A percentile compares a stretch with the other conserved stretches of the same genome.
These are phyloP conservation scores for Atta texana DNA, from an alignment of 1,140 invertebrate genomes.

Conservation along the genomic window DNA sequence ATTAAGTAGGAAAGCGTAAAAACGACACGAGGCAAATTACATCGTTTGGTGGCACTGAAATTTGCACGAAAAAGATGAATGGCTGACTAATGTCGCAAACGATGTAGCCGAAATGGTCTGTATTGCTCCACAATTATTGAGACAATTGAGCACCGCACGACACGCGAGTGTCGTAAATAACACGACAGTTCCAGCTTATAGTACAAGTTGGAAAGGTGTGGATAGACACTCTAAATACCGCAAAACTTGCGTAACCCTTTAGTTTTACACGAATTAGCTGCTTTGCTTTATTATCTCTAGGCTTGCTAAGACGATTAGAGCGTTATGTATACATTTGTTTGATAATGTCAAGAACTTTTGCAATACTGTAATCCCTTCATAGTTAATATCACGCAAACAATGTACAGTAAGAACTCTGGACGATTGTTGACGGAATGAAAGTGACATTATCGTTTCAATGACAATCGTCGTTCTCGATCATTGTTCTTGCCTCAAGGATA, in stretches of 20 bases:
- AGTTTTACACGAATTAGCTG: constrained; percentile 6
- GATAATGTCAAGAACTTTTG: constrained; percentile 39
- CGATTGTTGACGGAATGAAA: constrained; percentile 41
- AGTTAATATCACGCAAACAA: constrained; percentile 4
- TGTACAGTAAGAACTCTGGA: neutral
- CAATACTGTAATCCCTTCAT: neutral
- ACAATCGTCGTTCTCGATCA: neutral
- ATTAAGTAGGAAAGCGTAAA: constrained; percentile 44
- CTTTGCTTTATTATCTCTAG: neutral
- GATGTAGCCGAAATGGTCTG: neutral
- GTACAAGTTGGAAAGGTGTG: neutral
- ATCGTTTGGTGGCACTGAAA: constrained; percentile 15
- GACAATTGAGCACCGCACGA: neutral
- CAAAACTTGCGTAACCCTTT: neutral
- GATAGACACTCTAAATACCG: neutral
- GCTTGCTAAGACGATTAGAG: neutral
- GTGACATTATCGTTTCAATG: constrained; percentile 11
- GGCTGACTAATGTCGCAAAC: neutral
- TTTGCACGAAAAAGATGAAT: constrained; percentile 10
- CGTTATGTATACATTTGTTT: constrained; percentile 20
- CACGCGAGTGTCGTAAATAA: constrained; percentile 25
- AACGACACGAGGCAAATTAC: constrained; percentile 39
- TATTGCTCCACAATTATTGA: constrained; percentile 40
- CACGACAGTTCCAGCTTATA: neutral
- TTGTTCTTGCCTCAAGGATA: neutral